phyloP scores from a whole-genome alignment of 2,888 invertebrate species.

The Rhagophthalmus giganteus region DNA sequence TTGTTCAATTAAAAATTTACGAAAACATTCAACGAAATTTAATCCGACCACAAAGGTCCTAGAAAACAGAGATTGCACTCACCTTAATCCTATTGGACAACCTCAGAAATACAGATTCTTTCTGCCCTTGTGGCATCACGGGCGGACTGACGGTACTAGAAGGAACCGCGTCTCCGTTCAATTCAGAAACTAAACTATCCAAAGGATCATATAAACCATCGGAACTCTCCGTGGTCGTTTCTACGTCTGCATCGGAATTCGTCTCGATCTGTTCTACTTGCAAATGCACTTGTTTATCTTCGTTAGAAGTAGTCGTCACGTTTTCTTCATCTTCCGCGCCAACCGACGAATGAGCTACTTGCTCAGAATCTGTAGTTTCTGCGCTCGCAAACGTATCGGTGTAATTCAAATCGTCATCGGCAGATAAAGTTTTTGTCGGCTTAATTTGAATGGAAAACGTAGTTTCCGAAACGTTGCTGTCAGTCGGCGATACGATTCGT shows the following conservation, averaged over 20 bases:
- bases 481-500: not conserved
- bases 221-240: slow-evolving; percentile 36
- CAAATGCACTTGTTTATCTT: slow-evolving; percentile 4
- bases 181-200: slow-evolving; percentile 60
- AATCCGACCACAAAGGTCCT: not conserved
- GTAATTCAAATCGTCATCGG: slow-evolving; percentile 38
- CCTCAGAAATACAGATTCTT: slow-evolving; percentile 94
- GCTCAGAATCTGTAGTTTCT: slow-evolving; percentile 26
- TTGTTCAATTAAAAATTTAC: too few species aligned
- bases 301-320: slow-evolving; percentile 1
- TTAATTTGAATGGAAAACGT: slow-evolving; percentile 47
- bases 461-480: slow-evolving; percentile 9
- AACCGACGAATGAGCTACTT: slow-evolving; percentile 30
- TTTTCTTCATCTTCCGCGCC: slow-evolving; percentile 8
- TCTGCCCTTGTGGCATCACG: slow-evolving; percentile 57
- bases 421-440: slow-evolving; percentile 52
- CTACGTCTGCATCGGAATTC: slow-evolving; percentile 14
- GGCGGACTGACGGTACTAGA: slow-evolving; percentile 47
- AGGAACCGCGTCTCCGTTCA: slow-evolving; percentile 59
- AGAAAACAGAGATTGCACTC: slow-evolving; percentile 38
- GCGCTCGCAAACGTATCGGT: slow-evolving; percentile 30
- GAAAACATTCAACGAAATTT: too few species aligned
- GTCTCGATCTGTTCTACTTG: slow-evolving; percentile 15
- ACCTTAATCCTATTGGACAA: slow-evolving; percentile 95
- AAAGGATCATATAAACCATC: slow-evolving; percentile 54